A percentile compares a stretch with the other conserved stretches of the same genome.
phyloP scores from a whole-genome alignment of 1,140 invertebrate genomes.

The Whitmania pigra region DNA sequence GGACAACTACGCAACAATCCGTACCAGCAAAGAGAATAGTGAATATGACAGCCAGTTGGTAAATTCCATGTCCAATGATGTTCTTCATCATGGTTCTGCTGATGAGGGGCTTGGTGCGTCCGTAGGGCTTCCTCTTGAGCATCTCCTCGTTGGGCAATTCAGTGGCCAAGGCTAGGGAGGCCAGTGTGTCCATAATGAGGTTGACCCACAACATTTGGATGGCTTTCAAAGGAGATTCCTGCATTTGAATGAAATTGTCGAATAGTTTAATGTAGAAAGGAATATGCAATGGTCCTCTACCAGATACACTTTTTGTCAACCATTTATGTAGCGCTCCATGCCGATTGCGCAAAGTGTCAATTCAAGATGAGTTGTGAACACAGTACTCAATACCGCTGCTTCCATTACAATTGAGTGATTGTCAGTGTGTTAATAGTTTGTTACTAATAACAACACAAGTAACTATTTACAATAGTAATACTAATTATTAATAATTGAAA shows the following conservation, averaged over 20 bases:
- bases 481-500: too few relatives aligned
- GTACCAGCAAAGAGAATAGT: conserved; percentile 37
- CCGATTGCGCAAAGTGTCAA: too few relatives aligned
- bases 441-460: too few relatives aligned
- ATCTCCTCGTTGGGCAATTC: conserved; percentile 86
- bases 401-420: too few relatives aligned
- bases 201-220: conserved; percentile 99
- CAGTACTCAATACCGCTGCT: too few relatives aligned
- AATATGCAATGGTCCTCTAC: too few relatives aligned
- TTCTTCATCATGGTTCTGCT: conserved; percentile 98
- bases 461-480: too few relatives aligned
- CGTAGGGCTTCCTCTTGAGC: conserved; percentile 84
- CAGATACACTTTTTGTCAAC: too few relatives aligned
- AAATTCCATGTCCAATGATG: conserved; percentile 87
- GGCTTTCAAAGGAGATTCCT: conserved; percentile 56
- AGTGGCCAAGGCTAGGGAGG: conserved; percentile 86
- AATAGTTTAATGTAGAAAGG: neutral
- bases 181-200: conserved; percentile 95
- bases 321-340: too few relatives aligned
- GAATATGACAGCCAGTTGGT: conserved; percentile 88
- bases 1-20: neutral
- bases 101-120: conserved; percentile 89
- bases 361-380: too few relatives aligned
- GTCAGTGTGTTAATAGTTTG: too few relatives aligned
- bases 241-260: conserved; percentile 17